Conservation (phyloP, 1,140 invertebrate genomes). For the Camponotus pennsylvanicus region DNA sequence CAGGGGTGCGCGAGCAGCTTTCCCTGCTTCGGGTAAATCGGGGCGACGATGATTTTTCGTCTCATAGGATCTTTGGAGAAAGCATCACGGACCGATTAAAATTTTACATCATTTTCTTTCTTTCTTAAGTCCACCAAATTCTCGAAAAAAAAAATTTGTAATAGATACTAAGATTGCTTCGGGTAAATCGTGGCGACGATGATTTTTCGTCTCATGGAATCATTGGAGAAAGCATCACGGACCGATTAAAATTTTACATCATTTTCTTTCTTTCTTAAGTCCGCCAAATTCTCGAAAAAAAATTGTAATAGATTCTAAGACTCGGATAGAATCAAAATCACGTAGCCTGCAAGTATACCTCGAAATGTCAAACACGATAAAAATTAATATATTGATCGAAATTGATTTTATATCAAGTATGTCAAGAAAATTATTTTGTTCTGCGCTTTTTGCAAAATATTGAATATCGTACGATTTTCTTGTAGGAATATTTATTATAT, state of each 20-base stretch:
- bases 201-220: background rate
- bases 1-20: constrained; percentile 27
- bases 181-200: background rate
- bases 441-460: too few species aligned
- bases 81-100: background rate
- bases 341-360: background rate
- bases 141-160: too few species aligned
- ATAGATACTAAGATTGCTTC: background rate
- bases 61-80: background rate
- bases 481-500: too few species aligned
- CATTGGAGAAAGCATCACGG: background rate
- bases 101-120: background rate
- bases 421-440: too few species aligned
- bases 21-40: constrained; percentile 21
- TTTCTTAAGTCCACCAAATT: background rate
- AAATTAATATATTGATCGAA: background rate
- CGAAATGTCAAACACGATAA: constrained; percentile 22
- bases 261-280: background rate
- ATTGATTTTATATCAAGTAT: too few species aligned
- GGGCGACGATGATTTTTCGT: background rate
- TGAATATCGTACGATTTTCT: too few species aligned
- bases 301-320: too few species aligned
- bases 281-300: too few species aligned
- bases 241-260: background rate
- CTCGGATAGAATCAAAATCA: background rate